Evolutionary conservation across 2,888 invertebrate species (phyloP).

Genomic region (Hymenopus coronatus): DNA sequence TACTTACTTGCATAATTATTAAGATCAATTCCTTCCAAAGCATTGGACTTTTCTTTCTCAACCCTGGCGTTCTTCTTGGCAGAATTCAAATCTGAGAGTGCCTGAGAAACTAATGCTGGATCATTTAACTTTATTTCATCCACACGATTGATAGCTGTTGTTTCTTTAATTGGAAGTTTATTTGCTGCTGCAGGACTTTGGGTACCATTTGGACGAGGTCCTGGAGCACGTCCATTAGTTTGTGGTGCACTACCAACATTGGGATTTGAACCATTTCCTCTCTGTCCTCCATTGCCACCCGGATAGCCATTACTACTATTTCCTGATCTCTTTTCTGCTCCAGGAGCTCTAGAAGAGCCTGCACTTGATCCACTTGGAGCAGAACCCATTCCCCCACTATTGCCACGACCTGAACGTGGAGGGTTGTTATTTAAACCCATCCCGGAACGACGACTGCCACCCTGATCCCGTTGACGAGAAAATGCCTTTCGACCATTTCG

Average conservation of each 20-base stretch:
- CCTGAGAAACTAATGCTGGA: slow-evolving; percentile 54
- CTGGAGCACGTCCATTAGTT: slow-evolving; percentile 15
- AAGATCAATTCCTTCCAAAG: slow-evolving; percentile 55
- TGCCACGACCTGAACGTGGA: slow-evolving; percentile 23
- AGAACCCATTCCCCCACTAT: slow-evolving; percentile 9
- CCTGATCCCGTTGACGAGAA: slow-evolving; percentile 39
- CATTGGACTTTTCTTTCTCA: slow-evolving; percentile 47
- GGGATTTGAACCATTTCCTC: neutral
- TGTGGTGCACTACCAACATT: slow-evolving; percentile 15
- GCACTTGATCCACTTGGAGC: slow-evolving; percentile 8
- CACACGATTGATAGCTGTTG: slow-evolving; percentile 48
- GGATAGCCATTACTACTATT: slow-evolving; percentile 10
- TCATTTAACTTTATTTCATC: slow-evolving; percentile 56
- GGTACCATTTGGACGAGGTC: slow-evolving; percentile 31
- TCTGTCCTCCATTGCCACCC: slow-evolving; percentile 22
- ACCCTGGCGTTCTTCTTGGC: slow-evolving; percentile 41
- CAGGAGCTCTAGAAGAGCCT: slow-evolving; percentile 42
- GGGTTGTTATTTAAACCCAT: slow-evolving; percentile 25
- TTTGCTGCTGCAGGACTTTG: slow-evolving; percentile 30
- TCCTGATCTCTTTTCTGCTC: slow-evolving; percentile 42
- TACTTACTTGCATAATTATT: slow-evolving; percentile 54
- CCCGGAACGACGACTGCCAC: slow-evolving; percentile 33
- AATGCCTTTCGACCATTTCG: slow-evolving; percentile 43
- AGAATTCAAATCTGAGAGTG: slow-evolving; percentile 48
- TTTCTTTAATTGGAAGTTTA: slow-evolving; percentile 43